Conservation (phyloP, 2,888 invertebrate genomes). For the Aphidius colemani region DNA sequence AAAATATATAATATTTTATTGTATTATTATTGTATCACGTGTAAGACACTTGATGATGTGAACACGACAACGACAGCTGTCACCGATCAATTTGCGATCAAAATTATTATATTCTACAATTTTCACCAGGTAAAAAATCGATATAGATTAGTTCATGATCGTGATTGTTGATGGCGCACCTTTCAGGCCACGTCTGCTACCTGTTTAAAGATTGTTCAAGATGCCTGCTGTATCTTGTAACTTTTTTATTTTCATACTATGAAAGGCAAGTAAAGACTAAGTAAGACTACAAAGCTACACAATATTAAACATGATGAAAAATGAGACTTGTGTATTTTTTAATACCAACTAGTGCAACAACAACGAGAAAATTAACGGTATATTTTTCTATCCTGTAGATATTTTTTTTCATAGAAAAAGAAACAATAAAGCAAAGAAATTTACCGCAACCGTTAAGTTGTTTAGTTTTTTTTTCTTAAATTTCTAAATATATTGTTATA, state of each 20-base stretch:
- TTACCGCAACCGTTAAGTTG: no score
- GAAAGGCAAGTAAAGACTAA: slow-evolving; percentile 3
- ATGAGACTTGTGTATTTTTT: neutral
- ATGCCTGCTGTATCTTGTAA: slow-evolving; percentile 33
- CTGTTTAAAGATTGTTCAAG: no score
- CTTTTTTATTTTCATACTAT: slow-evolving; percentile 22
- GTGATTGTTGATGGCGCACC: slow-evolving; percentile 39
- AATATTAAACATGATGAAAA: neutral
- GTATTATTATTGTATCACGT: neutral
- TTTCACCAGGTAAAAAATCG: slow-evolving; percentile 23
- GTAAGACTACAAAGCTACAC: neutral
- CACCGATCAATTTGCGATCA: slow-evolving; percentile 20
- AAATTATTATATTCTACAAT: neutral
- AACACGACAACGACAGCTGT: slow-evolving; percentile 31
- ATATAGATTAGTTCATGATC: slow-evolving; percentile 33
- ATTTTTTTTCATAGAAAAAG: no score
- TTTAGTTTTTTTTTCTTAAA: no score
- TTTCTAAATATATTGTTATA: no score
- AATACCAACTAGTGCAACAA: neutral
- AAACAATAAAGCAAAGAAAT: no score
- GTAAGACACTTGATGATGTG: slow-evolving; percentile 16
- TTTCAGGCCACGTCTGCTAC: neutral
- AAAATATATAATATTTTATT: slow-evolving; percentile 20
- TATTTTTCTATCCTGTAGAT: no score
- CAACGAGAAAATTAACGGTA: neutral